Percentiles rank a stretch among this genome's conserved stretches.
Conservation (phyloP, 2,888 invertebrate species). For the Lasioglossum vierecki region DNA sequence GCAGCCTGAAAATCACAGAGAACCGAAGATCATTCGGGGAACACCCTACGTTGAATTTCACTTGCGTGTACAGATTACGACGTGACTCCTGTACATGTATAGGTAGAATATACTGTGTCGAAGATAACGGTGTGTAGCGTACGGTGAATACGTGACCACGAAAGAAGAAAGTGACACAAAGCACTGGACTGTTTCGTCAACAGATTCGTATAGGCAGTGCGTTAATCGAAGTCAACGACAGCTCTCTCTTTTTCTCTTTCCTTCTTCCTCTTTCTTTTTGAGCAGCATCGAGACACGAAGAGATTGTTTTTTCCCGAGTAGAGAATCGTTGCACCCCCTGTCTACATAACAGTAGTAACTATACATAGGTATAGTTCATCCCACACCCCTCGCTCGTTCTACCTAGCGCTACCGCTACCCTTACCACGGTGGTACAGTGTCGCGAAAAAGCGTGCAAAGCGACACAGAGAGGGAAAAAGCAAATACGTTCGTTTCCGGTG, state of each 20-base stretch:
- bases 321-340: background rate
- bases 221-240: background rate
- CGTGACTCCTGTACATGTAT: background rate
- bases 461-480: conserved; percentile 1
- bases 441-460: conserved; percentile 22
- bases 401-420: background rate
- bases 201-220: background rate
- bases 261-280: background rate
- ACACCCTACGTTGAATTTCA: background rate
- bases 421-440: conserved; percentile 6
- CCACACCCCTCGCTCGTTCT: background rate
- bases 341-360: too few relatives aligned
- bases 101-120: background rate
- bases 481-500: background rate
- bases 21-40: conserved; percentile 5
- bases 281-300: background rate
- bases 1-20: conserved; percentile 88
- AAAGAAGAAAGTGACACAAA: conserved; percentile 14
- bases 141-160: background rate
- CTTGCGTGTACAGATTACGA: background rate
- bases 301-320: background rate
- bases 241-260: background rate
- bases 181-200: background rate
- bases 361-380: background rate
- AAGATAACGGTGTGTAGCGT: background rate